Conservation (phyloP, 1,140 invertebrate genomes). For the Listronotus oregonensis region DNA sequence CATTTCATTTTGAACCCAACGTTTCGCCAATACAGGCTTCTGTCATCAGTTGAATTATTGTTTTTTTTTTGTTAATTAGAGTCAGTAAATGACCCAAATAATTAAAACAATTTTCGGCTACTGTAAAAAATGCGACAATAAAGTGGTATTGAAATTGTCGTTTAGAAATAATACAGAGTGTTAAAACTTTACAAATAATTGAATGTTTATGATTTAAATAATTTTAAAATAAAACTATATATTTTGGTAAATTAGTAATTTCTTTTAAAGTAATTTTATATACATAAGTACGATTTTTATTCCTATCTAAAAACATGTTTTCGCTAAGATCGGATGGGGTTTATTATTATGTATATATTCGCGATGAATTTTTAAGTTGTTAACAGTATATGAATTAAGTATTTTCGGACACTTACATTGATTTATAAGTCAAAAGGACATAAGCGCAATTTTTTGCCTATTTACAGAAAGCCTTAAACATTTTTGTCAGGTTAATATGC, state of each 20-base stretch:
- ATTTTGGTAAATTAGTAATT: background rate
- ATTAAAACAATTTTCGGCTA: too few relatives aligned
- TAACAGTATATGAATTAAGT: conserved; percentile 31
- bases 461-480: conserved; percentile 26
- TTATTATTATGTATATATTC: conserved; percentile 10
- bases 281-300: conserved; percentile 16
- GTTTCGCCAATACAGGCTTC: too few relatives aligned
- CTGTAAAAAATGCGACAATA: too few relatives aligned
- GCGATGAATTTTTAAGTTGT: too few relatives aligned
- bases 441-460: conserved; percentile 30
- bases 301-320: conserved; percentile 28
- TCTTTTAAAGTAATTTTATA: conserved; percentile 1
- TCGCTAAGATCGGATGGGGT: conserved; percentile 26
- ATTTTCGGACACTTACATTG: conserved; percentile 32
- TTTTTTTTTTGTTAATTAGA: too few relatives aligned
- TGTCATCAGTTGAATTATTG: too few relatives aligned
- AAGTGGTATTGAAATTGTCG: too few relatives aligned
- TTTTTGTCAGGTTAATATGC: background rate
- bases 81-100: too few relatives aligned
- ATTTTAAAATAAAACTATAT: background rate
- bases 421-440: conserved; percentile 27
- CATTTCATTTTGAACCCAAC: too few relatives aligned
- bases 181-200: too few relatives aligned
- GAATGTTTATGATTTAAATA: background rate
- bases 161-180: too few relatives aligned